A percentile compares a stretch with the other conserved stretches of the same genome.
Evolutionary conservation across 1,140 invertebrate genomes (phyloP).

Genomic region (Drosophila busckii): DNA sequence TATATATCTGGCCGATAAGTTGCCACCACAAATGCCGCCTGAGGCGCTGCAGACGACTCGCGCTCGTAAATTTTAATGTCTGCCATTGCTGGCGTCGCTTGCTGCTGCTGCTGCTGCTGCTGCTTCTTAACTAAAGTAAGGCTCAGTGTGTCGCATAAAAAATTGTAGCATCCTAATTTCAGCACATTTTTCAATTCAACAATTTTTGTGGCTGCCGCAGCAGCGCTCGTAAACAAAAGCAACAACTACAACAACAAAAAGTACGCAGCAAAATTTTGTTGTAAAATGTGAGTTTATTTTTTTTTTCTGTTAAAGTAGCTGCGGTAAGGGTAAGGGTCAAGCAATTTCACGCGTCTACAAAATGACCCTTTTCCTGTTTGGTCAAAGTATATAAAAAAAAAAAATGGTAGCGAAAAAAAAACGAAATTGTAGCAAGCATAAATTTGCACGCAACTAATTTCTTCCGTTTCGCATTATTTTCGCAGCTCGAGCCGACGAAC

Average conservation of each 20-base stretch:
- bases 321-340: conserved; percentile 15
- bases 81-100: conserved; percentile 12
- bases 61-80: conserved; percentile 62
- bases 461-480: conserved; percentile 77
- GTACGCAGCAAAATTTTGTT: no score
- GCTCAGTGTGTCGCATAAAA: conserved; percentile 6
- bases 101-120: conserved; percentile 5
- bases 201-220: conserved; percentile 28
- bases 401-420: conserved; percentile 26
- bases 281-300: no score
- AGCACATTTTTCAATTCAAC: conserved; percentile 58
- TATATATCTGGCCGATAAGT: conserved; percentile 54
- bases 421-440: conserved; percentile 59
- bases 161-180: conserved; percentile 27
- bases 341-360: conserved; percentile 69
- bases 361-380: conserved; percentile 67
- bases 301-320: conserved; percentile 21
- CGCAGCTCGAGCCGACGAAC: conserved; percentile 50
- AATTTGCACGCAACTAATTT: conserved; percentile 77
- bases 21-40: conserved; percentile 43
- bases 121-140: neutral
- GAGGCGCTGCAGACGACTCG: conserved; percentile 20
- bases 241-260: no score
- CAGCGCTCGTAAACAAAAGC: no score
- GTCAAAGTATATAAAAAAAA: conserved; percentile 25